These are phyloP conservation scores for Botrylloides violaceus DNA, from an alignment of 23 tunicate genomes.

Conservation along the genomic window DNA sequence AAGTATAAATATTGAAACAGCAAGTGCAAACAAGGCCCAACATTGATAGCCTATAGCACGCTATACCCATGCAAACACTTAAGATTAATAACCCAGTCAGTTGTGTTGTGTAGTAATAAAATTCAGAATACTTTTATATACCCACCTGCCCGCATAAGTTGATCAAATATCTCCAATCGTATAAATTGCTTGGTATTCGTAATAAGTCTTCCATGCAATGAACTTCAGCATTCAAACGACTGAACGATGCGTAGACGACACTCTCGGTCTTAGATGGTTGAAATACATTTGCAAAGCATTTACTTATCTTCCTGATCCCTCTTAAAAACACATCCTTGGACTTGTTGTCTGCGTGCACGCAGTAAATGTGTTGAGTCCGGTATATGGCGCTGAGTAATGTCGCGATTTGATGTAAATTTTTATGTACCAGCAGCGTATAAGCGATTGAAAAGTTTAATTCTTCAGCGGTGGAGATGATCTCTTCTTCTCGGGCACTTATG, in stretches of 20 bases:
- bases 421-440: conserved; percentile 46
- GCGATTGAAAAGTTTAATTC: conserved; percentile 59
- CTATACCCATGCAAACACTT: too few relatives aligned
- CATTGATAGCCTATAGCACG: too few relatives aligned
- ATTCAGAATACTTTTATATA: too few relatives aligned
- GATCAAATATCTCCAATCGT: conserved; percentile 60
- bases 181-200: conserved; percentile 1
- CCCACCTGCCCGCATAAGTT: conserved; percentile 72
- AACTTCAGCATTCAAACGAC: conserved; percentile 54
- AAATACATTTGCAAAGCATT: conserved; percentile 69
- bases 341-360: conserved; percentile 60
- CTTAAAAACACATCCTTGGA: background rate
- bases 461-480: conserved; percentile 5
- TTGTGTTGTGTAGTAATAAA: too few relatives aligned
- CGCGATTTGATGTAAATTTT: conserved; percentile 35
- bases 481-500: background rate
- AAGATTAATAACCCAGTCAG: too few relatives aligned
- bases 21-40: too few relatives aligned
- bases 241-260: conserved; percentile 46
- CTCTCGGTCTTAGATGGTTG: conserved; percentile 28
- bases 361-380: conserved; percentile 51
- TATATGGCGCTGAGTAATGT: conserved; percentile 53
- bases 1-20: too few relatives aligned
- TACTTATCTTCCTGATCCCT: conserved; percentile 15
- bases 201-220: conserved; percentile 70